These are phyloP conservation scores for Lithosia quadra DNA, from an alignment of 2,888 invertebrate genomes.

Conservation along the genomic window DNA sequence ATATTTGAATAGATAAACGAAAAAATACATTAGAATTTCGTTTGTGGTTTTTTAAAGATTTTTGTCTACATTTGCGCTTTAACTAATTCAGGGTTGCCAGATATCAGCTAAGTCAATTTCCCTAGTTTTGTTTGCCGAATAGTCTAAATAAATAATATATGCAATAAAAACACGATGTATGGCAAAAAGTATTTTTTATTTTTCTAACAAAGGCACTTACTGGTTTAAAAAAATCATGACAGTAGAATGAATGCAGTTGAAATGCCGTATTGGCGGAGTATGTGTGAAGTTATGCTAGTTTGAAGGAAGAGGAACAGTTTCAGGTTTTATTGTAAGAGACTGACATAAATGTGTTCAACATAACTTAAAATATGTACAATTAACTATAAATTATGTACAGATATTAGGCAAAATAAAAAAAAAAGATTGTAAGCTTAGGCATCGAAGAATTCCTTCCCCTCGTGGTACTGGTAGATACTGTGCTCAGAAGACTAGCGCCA, in stretches of 20 bases:
- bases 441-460: neutral
- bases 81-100: conserved; percentile 4
- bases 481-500: neutral
- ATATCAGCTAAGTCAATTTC: neutral
- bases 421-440: neutral
- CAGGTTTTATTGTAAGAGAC: neutral
- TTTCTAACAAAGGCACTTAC: neutral
- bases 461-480: neutral
- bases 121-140: neutral
- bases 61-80: neutral
- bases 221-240: too few relatives aligned
- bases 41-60: too few relatives aligned
- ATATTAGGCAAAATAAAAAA: neutral
- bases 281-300: too few relatives aligned
- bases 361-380: neutral
- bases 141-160: too few relatives aligned
- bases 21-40: neutral
- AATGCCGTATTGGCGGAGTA: too few relatives aligned
- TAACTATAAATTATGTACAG: neutral
- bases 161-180: neutral
- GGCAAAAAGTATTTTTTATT: neutral
- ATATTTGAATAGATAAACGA: neutral
- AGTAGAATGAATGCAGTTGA: neutral
- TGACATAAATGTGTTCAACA: too few relatives aligned
- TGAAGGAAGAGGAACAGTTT: neutral